Base-by-base conservation (phyloP, 2,113 vertebrate genomes). In the Grammomys dolichurus region DNA sequence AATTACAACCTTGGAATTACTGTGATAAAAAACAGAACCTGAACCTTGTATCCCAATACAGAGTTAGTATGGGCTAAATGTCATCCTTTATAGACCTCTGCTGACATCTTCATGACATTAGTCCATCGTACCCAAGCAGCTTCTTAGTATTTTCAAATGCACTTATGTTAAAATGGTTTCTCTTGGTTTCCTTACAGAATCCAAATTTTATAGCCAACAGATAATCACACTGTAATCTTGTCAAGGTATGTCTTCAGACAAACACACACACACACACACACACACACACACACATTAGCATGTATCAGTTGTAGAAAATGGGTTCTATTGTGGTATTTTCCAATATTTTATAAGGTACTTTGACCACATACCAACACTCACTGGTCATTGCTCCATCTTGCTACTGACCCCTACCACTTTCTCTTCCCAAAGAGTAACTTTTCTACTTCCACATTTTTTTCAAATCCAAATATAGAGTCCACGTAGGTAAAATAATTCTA, bases 391-490 rank as follows among this genome's bases (percentile, higher is more conserved):
- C 4, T 31, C 0, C 7, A 2, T 3, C 31, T 86, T 48, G 4
- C 20, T 20, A 22, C 1, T 6, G 31, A 1, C 28, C 19, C 2
- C 11, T 80, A 0, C 28, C 19, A 1, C 7, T 80, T n/a, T 17
- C 4, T 40, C 31, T 46, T 48, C 46, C 40, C 17, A 78, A 90
- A 78, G 24, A 78, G 3, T 48, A 13, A 7, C n/a, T 14, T 36
- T 77, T 65, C 31, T 51, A n/a, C 43, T 26, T 65, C 24, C 4
- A 1, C 20, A 58, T 16, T 76, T 77, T 60, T 77, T 60, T 77
- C 36, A 24, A n/a, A 58, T 76, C 7, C 20, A 90, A 48, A n/a
- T 78, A 48, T 28, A 51, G 13, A 67, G 26, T 26, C 1, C 4
- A 54, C 10, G 20, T 67, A 60, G 13, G 48, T 90, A 60, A 76